Evolutionary conservation across 2,113 vertebrate genomes (phyloP), one percentile per base, ranked within the genome.

Genomic region (Mormyrus lacerda): DNA sequence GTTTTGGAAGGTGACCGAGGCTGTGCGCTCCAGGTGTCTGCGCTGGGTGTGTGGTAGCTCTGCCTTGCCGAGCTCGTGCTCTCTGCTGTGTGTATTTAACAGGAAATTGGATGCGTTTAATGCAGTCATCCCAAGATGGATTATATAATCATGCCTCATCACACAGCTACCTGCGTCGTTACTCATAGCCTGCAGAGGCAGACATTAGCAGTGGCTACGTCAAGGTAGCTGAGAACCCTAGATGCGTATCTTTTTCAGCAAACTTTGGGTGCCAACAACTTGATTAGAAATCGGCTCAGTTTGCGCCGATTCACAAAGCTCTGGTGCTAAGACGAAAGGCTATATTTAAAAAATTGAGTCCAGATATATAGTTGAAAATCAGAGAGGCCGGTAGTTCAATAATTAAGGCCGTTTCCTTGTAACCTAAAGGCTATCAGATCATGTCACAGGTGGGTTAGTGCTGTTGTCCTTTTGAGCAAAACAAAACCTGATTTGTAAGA

Each of bases 81-180:
- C 88, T 87, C 82, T 73, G 27, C 88, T 85, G 79, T 42, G 85
- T 84, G 83, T 79, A 85, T 92, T 79, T 79, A 89, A 31, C 39
- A 55, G 24, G 13, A 87, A 84, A 76, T 42, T 50, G 83, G 50
- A 50, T 87, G 42, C 65, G 51, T 85, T 73, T 90, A 90, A 89
- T 82, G 65, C 91, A 87, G 87, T 87, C 61, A 10, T 27, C 35
- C 89, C 87, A 55, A 7, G 88, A 88, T 76, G 31, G 79, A 73
- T 82, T 48, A 91, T 91, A 88, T 93, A 92, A 91, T 79, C 44
- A 6, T 17, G 27, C 13, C 88, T 90, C 89, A 92, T 84, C 58
- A 44, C 90, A 39, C 84, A 86, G 50, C 89, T 58, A 48, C 83
- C 51, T 45, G 61, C 84, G 21, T 82, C 27, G 27, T 47, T 27